Evolutionary conservation across 2,888 invertebrate genomes (phyloP).

Genomic region (Luffia ferchaultella): DNA sequence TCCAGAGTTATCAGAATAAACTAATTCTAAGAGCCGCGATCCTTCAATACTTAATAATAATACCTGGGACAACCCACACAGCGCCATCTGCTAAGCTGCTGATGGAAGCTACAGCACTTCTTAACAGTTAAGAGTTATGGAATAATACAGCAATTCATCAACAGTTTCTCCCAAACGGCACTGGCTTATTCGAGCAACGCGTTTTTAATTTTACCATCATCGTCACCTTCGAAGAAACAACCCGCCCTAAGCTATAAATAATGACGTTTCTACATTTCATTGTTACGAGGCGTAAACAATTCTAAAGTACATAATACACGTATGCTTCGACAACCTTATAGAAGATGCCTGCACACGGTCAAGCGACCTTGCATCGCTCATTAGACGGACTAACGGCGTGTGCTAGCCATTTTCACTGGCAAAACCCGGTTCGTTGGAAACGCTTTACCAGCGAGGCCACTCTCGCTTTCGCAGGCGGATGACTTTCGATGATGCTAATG

Average conservation of each 20-base stretch:
- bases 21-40: too few relatives aligned
- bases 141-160: too few relatives aligned
- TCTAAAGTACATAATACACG: not conserved
- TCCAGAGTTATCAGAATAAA: too few relatives aligned
- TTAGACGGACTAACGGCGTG: not conserved
- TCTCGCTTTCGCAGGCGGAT: not conserved
- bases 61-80: too few relatives aligned
- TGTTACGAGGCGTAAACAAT: not conserved
- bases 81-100: too few relatives aligned
- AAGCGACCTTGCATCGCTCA: not conserved
- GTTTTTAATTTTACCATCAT: too few relatives aligned
- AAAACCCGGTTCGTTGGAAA: not conserved
- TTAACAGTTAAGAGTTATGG: too few relatives aligned
- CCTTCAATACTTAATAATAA: too few relatives aligned
- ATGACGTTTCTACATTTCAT: not conserved
- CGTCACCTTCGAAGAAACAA: not conserved
- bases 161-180: too few relatives aligned
- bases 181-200: too few relatives aligned
- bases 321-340: not conserved
- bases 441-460: not conserved
- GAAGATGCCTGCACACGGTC: not conserved
- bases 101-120: too few relatives aligned
- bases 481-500: not conserved
- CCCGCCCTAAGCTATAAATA: too few relatives aligned
- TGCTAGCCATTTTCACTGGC: not conserved